phyloP scores from a whole-genome alignment of 2,797 vertebrate genomes.

The Amazonetta brasiliensis region DNA sequence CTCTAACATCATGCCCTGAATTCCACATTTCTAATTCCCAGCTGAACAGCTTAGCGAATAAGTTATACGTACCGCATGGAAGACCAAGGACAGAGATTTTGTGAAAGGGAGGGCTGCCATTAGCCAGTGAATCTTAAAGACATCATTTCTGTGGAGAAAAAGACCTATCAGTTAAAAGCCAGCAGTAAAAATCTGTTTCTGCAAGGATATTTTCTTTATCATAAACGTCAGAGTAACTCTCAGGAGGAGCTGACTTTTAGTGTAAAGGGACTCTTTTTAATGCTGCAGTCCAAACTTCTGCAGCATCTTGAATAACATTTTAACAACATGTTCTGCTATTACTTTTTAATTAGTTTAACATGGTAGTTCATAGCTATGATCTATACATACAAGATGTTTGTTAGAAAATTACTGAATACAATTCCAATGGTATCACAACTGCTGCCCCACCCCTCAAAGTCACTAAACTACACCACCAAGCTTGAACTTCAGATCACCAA shows the following conservation, averaged over 20 bases:
- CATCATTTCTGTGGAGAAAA: conserved; percentile 79
- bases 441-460: neutral
- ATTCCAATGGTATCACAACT: neutral
- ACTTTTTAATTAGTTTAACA: neutral
- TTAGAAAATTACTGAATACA: neutral
- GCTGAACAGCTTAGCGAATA: neutral
- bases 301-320: neutral
- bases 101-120: conserved; percentile 91
- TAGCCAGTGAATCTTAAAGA: conserved; percentile 91
- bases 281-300: neutral
- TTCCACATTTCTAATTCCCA: neutral
- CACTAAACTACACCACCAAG: neutral
- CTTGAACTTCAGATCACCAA: neutral
- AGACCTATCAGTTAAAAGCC: neutral
- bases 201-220: neutral
- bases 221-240: neutral
- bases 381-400: too few species aligned
- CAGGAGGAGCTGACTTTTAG: neutral
- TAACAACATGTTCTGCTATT: neutral
- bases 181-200: neutral
- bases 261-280: neutral
- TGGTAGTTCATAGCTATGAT: neutral
- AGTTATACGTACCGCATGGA: conserved; percentile 82
- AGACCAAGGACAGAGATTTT: conserved; percentile 88
- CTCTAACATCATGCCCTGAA: neutral